Evolutionary conservation across 2,113 vertebrate genomes (phyloP).

Genomic region (Ondatra zibethicus): DNA sequence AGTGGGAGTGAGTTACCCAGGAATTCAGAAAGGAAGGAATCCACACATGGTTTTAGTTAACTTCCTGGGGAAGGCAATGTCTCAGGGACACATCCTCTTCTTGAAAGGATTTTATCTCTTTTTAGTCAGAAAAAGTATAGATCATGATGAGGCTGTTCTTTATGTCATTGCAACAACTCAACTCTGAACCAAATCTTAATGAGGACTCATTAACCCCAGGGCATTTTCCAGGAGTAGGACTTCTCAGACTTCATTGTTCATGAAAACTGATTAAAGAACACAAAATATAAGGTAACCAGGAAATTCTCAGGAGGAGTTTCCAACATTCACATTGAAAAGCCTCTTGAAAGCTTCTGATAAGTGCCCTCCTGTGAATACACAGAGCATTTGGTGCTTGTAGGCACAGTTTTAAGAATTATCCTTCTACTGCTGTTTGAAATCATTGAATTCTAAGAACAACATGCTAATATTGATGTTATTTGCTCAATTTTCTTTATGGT

Average conservation of each 20-base stretch:
- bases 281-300: neutral
- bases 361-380: fast-evolving
- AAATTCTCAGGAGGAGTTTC: neutral
- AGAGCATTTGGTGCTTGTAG: neutral
- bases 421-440: neutral
- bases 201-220: neutral
- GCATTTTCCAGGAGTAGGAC: neutral
- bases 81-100: neutral
- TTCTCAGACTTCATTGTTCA: neutral
- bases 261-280: neutral
- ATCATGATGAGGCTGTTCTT: neutral
- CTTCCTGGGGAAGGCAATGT: neutral
- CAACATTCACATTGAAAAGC: neutral
- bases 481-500: neutral
- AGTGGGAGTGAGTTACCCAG: neutral
- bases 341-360: neutral
- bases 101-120: neutral
- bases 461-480: neutral
- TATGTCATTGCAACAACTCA: neutral
- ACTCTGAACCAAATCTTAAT: neutral
- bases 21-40: constrained; percentile 25
- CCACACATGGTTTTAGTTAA: neutral
- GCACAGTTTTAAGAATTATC: neutral
- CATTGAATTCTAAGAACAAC: neutral
- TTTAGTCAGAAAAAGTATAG: neutral